These are phyloP conservation scores for Rhinogobio ventralis DNA, from an alignment of 2,797 vertebrate genomes.

Conservation along the genomic window DNA sequence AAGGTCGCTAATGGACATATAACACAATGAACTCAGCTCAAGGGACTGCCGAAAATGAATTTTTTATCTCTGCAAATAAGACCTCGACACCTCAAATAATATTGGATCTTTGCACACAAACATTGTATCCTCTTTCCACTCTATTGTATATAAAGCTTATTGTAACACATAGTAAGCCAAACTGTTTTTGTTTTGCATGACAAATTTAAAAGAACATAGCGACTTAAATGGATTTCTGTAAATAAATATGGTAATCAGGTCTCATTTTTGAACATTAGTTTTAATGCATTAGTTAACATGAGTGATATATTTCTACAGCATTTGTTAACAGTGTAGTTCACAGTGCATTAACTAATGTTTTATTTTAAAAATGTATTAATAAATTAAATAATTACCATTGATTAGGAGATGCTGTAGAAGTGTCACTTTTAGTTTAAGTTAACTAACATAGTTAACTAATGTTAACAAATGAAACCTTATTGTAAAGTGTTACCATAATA, in stretches of 20 bases:
- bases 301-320: not conserved
- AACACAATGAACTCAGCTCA: slow-evolving; percentile 6
- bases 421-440: not conserved
- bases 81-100: slow-evolving; percentile 28
- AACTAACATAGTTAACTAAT: not conserved
- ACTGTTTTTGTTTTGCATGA: not conserved
- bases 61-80: slow-evolving; percentile 4
- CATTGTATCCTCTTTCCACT: not conserved
- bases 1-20: not conserved
- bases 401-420: not conserved
- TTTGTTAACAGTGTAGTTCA: not conserved
- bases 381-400: not conserved
- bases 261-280: not conserved
- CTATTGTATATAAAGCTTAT: slow-evolving; percentile 9
- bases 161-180: slow-evolving; percentile 9
- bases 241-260: not conserved
- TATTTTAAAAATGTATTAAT: not conserved
- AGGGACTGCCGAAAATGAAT: not conserved
- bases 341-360: not conserved
- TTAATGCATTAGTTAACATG: not conserved
- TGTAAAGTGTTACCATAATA: not conserved
- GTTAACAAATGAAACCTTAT: not conserved
- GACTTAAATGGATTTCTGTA: slow-evolving; percentile 12
- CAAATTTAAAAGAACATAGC: not conserved
- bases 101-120: slow-evolving; percentile 14